phyloP scores from a whole-genome alignment of 2,888 invertebrate species.

The Villa cingulata region DNA sequence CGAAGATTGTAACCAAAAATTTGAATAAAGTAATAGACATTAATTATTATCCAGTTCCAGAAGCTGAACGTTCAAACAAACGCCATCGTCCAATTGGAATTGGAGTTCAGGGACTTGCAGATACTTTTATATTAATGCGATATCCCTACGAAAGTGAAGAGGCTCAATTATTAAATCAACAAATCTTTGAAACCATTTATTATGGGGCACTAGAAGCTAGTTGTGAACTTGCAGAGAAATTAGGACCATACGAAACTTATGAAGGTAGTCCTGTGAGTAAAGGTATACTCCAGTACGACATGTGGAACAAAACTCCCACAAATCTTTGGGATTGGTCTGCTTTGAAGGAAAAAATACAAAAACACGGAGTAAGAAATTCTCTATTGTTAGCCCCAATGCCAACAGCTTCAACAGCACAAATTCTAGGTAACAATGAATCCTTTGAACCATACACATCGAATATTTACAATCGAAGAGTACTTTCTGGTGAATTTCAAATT shows the following conservation, averaged over 20 bases:
- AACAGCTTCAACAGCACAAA: conserved; percentile 92
- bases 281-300: conserved; percentile 85
- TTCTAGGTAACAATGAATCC: conserved; percentile 93
- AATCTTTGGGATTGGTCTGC: conserved; percentile 75
- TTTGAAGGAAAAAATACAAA: conserved; percentile 66
- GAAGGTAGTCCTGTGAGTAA: conserved; percentile 79
- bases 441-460: conserved; percentile 93
- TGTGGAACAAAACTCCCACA: conserved; percentile 81
- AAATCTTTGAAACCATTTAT: conserved; percentile 93
- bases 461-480: conserved; percentile 76
- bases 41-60: conserved; percentile 80
- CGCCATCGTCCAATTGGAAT: conserved; percentile 70
- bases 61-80: conserved; percentile 70
- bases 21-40: conserved; percentile 88
- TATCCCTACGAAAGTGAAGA: conserved; percentile 75
- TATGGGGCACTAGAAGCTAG: conserved; percentile 84
- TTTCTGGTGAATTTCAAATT: conserved; percentile 85
- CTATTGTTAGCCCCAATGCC: conserved; percentile 89
- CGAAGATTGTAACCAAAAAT: conserved; percentile 73
- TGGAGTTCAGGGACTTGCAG: conserved; percentile 89
- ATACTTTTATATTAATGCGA: conserved; percentile 82
- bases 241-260: conserved; percentile 78
- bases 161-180: conserved; percentile 68
- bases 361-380: conserved; percentile 80
- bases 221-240: conserved; percentile 70